Evolutionary conservation across 2,797 vertebrate genomes (phyloP), one percentile per base, ranked within the genome.

Genomic region (Pipistrellus pipistrellus): DNA sequence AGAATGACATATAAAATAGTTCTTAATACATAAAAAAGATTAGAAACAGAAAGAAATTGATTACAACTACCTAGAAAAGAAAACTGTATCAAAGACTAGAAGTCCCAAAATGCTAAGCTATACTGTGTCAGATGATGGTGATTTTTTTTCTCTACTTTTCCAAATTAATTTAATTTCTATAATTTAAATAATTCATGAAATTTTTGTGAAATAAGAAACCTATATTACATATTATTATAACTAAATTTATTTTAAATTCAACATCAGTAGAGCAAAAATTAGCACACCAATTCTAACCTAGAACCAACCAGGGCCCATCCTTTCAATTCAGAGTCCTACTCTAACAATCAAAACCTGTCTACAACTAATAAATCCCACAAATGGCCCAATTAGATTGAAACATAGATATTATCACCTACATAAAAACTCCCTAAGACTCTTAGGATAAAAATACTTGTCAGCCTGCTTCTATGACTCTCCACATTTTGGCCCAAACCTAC

Each of bases 221-320:
- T 82, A 69, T 73, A 9, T 44, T 66, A 83, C 10, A 41, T n/a
- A 82, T 41, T 82, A n/a, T 44, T 73, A 38, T 64, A 83, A 90
- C 68, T 53, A 75, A 83, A 83, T 35, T 73, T 59, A 32, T 57
- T 89, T 69, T 80, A 80, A 80, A 75, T n/a, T 44, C 46, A 66
- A 38, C 35, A 83, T 64, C 48, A 83, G 64, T 25, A 83, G 7
- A 91, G 27, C 18, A 18, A 84, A 91, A 91, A 83, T 41, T 38
- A 57, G 81, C 17, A 38, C 27, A 84, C 48, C 51, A 84, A 91
- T 75, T 35, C 80, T 90, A 83, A 73, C 12, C 68, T 80, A 83
- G 80, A 66, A 32, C 64, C n/a, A 32, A n/a, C n/a, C 64, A 66
- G 64, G 64, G 64, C 64, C 35, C 13, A 91, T 11, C 48, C 27